Percentiles rank a stretch among this genome's conserved stretches.
Evolutionary conservation across 2,113 vertebrate genomes (phyloP).

Genomic region (Pelodiscus sinensis): DNA sequence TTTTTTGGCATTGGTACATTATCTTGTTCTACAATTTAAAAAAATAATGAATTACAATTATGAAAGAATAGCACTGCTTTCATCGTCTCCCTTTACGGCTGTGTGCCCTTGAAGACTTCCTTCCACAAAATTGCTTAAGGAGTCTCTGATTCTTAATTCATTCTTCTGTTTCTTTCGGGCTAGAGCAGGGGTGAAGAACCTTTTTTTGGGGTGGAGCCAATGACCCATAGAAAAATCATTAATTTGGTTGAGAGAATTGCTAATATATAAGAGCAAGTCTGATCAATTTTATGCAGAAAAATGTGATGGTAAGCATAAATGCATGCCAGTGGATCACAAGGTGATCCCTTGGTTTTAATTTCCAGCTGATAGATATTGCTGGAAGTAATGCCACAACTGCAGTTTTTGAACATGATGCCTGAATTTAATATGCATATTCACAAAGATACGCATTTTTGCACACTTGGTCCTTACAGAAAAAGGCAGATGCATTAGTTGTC

Average conservation of each 20-base stretch:
- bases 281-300: background rate
- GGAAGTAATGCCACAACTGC: slow-evolving; percentile 40
- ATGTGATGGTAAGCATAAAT: background rate
- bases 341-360: slow-evolving; percentile 43
- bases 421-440: background rate
- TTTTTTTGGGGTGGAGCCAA: too few species aligned
- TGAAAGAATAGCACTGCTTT: slow-evolving; percentile 6
- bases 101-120: slow-evolving; percentile 38
- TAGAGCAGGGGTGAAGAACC: background rate
- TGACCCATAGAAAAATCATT: background rate
- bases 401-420: slow-evolving; percentile 21
- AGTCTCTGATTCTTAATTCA: slow-evolving; percentile 26
- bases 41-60: slow-evolving; percentile 7
- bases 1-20: background rate
- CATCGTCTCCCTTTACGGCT: background rate
- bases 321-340: slow-evolving; percentile 4
- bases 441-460: background rate
- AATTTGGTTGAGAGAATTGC: background rate
- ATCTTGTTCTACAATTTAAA: slow-evolving; percentile 19
- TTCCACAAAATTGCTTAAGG: background rate
- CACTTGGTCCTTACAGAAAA: background rate
- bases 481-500: background rate
- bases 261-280: background rate
- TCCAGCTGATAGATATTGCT: background rate
- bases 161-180: slow-evolving; percentile 40